These are phyloP conservation scores for Chaetodon trifascialis DNA, from an alignment of 2,113 vertebrate genomes.

Conservation along the genomic window DNA sequence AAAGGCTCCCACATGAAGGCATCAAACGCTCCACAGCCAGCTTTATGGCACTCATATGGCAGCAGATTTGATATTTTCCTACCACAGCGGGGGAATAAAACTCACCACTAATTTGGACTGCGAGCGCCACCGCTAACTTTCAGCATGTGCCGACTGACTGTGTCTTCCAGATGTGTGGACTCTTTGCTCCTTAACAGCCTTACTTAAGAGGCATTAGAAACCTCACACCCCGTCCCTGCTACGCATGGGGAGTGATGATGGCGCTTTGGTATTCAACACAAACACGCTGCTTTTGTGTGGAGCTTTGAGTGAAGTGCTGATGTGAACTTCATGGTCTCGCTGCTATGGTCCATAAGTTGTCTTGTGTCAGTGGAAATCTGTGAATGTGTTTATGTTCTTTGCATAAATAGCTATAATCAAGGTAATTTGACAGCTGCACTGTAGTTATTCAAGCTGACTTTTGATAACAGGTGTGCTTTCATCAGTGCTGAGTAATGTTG, in stretches of 20 bases:
- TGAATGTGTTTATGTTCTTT: constrained; percentile 63
- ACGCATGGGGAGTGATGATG: constrained; percentile 59
- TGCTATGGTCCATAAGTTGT: constrained; percentile 34
- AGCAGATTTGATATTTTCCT: constrained; percentile 89
- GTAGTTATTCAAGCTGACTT: constrained; percentile 31
- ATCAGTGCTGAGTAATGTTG: constrained; percentile 35
- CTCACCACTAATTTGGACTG: constrained; percentile 89
- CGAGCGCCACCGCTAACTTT: constrained; percentile 86
- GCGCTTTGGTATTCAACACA: constrained; percentile 51
- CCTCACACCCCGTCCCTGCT: constrained; percentile 69
- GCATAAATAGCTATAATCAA: constrained; percentile 68
- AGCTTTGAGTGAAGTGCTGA: constrained; percentile 51
- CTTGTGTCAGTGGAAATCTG: constrained; percentile 49
- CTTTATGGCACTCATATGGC: constrained; percentile 89
- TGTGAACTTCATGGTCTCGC: constrained; percentile 38
- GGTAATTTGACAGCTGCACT: constrained; percentile 49
- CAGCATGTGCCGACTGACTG: constrained; percentile 83
- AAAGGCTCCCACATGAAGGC: constrained; percentile 88
- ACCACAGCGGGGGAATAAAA: constrained; percentile 88
- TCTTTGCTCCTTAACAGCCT: constrained; percentile 82
- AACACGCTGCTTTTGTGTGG: constrained; percentile 42
- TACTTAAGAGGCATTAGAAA: constrained; percentile 77
- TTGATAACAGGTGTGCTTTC: constrained; percentile 55
- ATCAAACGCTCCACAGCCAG: constrained; percentile 85
- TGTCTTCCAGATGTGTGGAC: constrained; percentile 86